Base-by-base conservation (phyloP, 2,888 invertebrate species). In the Athalia circularis region DNA sequence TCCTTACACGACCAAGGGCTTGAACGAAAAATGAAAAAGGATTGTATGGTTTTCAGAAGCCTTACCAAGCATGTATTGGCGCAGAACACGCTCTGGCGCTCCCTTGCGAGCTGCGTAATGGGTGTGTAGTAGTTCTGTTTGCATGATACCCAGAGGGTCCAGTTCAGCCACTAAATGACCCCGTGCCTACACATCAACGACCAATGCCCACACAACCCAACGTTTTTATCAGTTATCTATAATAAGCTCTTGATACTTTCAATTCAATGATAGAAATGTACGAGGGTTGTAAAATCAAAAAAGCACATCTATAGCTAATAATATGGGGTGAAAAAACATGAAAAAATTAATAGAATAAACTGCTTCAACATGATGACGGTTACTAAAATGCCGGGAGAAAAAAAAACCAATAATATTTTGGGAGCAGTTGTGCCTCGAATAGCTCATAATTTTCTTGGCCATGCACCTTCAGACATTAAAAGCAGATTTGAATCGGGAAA, bases 131-230 rank as follows among this genome's bases (percentile, higher is more conserved):
- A 93, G 92, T 90, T 93, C 93, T 88, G 94, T 93, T 92, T 94
- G 94, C 91, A 93, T 95, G 92, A 98, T 97, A 92, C 95, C 96
- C 91, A 98, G 94, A 85, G 98, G 98, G 93, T 98, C 98, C 93
- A 98, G 92, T 90, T 96, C 95, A 85, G 98, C 96, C 88, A 96
- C 95, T 92, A 97, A 95, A 93, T 98, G 98, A 90, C 98, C 98
- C 91, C 97, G 95, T 91, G 96, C 95, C 97, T 98, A 93, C 86
- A 87, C 86, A 64, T 84, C 84, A 89, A 87, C 84, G 84, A 87
- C 87, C 84, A 86, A 84, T 83, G 80, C 84, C 87, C 85, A 84
- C 83, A 84, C 54, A 64, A 75, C 64, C 75, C 75, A 61, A 75
- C 62, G 29, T 61, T 75, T 59, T 75, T 29, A 75, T 75, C 64